Evolutionary conservation across 1,140 invertebrate genomes (phyloP), one percentile per base, ranked within the genome.

Genomic region (Calliopsis andreniformis): DNA sequence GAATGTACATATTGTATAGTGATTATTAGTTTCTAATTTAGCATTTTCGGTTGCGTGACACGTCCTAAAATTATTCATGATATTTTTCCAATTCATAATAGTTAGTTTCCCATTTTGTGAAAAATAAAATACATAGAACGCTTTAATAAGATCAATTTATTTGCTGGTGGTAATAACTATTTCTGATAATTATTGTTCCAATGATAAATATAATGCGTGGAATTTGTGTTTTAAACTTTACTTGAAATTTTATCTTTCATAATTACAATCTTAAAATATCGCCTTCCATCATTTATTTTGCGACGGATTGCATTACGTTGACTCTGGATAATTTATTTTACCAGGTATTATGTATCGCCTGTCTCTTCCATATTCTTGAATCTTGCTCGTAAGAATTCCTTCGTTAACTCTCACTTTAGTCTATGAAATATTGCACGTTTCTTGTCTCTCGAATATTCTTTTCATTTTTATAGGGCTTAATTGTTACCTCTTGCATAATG

Each of bases 291-390:
- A n/a, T n/a, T n/a, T n/a, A n/a, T 73, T 66, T 55, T 56, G 43
- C 55, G 47, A 66, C 39, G 42, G 62, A 68, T 18, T 42, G 45
- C 53, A 8, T 18, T 28, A 30, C 28, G 53, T 30, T 20, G 25
- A 6, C 25, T 6, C 53, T 28, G 14, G 16, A 6, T 55, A 56
- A 56, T 35, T 56, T 56, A 56, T 56, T 18, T 32, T n/a, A 32
- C 6, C 14, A 56, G 32, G 25, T 32, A 32, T 23, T 62, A 39
- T 49, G 64, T 64, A 53, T 63, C 70, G 23, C 23, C 43, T 20
- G n/a, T 25, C 47, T 53, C 70, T 72, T 64, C 35, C 63, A n/a
- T 59, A 35, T 59, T 68, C 53, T 8, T n/a, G 28, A 16, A 39
- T 75, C 28, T 56, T 56, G 12, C 18, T 32, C 35, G 35, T 10